These are phyloP conservation scores for Dipodomys stephensi DNA, from an alignment of 2,113 vertebrate species.

Conservation along the genomic window DNA sequence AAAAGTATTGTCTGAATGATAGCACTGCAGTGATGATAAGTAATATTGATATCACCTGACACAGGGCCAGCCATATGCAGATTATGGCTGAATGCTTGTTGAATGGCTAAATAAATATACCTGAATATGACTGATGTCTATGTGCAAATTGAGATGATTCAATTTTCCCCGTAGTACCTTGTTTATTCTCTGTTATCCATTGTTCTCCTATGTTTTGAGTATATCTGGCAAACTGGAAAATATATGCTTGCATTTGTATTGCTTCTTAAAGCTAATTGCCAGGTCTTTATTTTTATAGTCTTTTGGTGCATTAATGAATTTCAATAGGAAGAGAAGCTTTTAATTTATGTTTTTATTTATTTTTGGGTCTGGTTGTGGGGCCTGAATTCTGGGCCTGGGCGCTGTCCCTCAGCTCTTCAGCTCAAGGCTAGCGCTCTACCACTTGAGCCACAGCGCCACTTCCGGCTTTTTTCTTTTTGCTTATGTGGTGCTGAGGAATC, in stretches of 20 bases:
- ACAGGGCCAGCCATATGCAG: neutral
- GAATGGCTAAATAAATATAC: neutral
- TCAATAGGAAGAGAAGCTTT: neutral
- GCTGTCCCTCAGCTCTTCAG: too few relatives aligned
- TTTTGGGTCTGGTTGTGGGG: too few relatives aligned
- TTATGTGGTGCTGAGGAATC: too few relatives aligned
- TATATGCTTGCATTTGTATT: neutral
- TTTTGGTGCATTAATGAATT: constrained; percentile 50
- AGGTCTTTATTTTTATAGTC: constrained; percentile 58
- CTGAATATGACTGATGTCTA: neutral
- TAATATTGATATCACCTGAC: neutral
- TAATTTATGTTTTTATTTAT: neutral
- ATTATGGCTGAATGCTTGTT: neutral
- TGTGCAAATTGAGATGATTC: neutral
- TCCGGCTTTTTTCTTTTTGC: too few relatives aligned
- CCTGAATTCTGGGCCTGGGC: too few relatives aligned
- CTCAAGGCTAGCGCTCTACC: too few relatives aligned
- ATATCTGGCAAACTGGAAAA: constrained; percentile 24
- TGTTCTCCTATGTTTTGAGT: constrained; percentile 7
- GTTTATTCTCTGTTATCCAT: neutral
- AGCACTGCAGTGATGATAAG: neutral
- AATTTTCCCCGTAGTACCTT: neutral
- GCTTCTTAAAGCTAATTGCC: constrained; percentile 32
- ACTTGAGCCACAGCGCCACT: too few relatives aligned
- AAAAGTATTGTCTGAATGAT: constrained; percentile 52